Base-by-base conservation (phyloP, 1,140 invertebrate species). In the Hylyphantes graminicola region DNA sequence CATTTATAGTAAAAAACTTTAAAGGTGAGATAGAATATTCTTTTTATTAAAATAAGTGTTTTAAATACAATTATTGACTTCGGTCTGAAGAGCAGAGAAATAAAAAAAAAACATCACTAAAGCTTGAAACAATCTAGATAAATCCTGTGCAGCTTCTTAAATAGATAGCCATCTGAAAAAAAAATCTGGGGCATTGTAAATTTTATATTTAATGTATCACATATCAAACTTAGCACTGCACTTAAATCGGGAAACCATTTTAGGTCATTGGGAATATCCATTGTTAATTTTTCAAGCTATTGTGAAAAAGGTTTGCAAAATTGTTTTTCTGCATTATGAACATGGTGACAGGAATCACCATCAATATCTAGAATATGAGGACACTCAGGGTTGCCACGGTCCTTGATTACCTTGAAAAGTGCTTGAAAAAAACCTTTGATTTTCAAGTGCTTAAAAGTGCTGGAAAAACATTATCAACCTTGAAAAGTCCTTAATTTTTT, bases 281-380 rank as follows among this genome's bases (percentile, higher is more conserved):
- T 50, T 19, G 76, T 83, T 8, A 88, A 65, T 19, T 53, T 13
- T 85, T 89, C 87, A 2, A 87, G 7, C 1, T 67, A 78, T 9
- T 65, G 48, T 2, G 86, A 61, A 73, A 89, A 89, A 19, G 86
- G 88, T 10, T 83, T 78, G 61, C 87, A 88, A 83, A 89, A 88
- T 17, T 50, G 35, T 35, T 35, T 87, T 4, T 83, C 13, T 57
- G 86, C 85, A 85, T 86, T 88, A 51, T 88, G 87, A 0, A 85
- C 73, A 73, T 88, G 88, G 63, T 88, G 88, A 35, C 86, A 87
- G 0, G 86, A 75, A 73, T 89, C 87, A 7, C 88, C 88, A 86
- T 88, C 87, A 48, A 88, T 85, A 70, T 88, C 87, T 11, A 89
- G 50, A 0, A 89, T 83, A 67, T 88, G 86, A 11, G 76, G 79